Percentiles rank a stretch among this genome's conserved stretches.
Conservation (phyloP, 2,888 invertebrate genomes). For the Trichogramma evanescens region DNA sequence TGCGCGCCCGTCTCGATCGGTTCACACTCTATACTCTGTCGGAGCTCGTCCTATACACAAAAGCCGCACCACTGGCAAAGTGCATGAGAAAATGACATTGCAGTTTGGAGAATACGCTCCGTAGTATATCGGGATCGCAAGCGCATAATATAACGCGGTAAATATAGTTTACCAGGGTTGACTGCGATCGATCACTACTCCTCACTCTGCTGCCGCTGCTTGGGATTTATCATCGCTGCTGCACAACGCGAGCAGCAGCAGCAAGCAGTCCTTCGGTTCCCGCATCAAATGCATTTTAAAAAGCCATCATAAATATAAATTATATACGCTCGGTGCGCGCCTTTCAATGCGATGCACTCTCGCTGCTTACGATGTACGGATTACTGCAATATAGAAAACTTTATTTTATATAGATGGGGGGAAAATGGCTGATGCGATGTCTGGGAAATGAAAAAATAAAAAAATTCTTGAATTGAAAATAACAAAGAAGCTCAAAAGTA, state of each 20-base stretch:
- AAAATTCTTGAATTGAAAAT: too few species aligned
- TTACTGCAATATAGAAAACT: too few species aligned
- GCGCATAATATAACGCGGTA: background rate
- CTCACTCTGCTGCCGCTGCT: too few species aligned
- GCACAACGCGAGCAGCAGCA: background rate
- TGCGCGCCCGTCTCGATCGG: background rate
- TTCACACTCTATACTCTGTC: background rate
- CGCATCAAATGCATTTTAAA: slow-evolving; percentile 5
- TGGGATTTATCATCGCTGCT: slow-evolving; percentile 4
- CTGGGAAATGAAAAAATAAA: too few species aligned
- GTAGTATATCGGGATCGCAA: background rate
- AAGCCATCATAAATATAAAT: slow-evolving; percentile 13
- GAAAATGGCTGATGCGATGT: too few species aligned
- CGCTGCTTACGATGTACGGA: too few species aligned
- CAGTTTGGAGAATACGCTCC: background rate
- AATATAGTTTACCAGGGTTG: background rate
- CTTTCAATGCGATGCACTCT: too few species aligned
- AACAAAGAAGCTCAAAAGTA: too few species aligned
- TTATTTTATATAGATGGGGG: too few species aligned
- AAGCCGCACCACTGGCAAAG: background rate
- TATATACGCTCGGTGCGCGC: background rate
- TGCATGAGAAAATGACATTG: slow-evolving; percentile 10
- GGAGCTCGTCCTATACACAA: slow-evolving; percentile 2
- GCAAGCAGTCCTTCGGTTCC: too few species aligned
- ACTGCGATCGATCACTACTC: slow-evolving; percentile 10